phyloP scores from a whole-genome alignment of 2,797 vertebrate species.

The Muscicapa comitata region DNA sequence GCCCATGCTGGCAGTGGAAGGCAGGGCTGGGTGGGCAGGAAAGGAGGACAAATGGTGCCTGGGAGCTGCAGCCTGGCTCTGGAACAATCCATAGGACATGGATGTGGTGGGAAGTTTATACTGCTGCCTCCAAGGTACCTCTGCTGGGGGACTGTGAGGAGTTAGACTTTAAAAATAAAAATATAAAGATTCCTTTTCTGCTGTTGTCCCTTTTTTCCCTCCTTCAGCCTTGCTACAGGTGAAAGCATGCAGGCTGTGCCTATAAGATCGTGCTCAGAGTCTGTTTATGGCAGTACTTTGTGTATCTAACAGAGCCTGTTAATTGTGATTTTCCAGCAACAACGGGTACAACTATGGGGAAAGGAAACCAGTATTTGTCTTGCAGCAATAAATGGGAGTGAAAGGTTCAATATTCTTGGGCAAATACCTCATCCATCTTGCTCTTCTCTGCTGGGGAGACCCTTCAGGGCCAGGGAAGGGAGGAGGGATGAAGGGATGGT shows the following conservation, averaged over 20 bases:
- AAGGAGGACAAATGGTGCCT: not conserved
- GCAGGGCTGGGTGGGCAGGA: not conserved
- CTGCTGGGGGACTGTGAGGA: accelerated
- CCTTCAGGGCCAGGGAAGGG: not conserved
- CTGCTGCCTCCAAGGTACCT: not conserved
- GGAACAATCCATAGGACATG: accelerated
- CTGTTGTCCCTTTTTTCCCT: not conserved
- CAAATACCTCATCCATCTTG: not conserved
- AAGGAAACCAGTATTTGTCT: not conserved
- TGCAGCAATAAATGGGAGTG: not conserved
- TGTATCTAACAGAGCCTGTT: not conserved
- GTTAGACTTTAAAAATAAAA: not conserved
- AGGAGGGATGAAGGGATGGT: not conserved
- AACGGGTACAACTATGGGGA: not conserved
- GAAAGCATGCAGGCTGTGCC: not conserved
- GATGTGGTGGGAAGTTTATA: accelerated
- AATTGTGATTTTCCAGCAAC: not conserved
- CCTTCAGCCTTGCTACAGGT: not conserved
- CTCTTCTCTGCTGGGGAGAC: not conserved
- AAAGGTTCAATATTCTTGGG: not conserved
- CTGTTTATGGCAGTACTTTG: not conserved
- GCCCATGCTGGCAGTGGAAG: accelerated
- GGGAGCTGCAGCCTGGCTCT: not conserved
- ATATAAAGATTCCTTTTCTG: not conserved
- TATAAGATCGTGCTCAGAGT: not conserved